Base-by-base conservation (phyloP, 2,113 vertebrate genomes). In the Psophia crepitans region DNA sequence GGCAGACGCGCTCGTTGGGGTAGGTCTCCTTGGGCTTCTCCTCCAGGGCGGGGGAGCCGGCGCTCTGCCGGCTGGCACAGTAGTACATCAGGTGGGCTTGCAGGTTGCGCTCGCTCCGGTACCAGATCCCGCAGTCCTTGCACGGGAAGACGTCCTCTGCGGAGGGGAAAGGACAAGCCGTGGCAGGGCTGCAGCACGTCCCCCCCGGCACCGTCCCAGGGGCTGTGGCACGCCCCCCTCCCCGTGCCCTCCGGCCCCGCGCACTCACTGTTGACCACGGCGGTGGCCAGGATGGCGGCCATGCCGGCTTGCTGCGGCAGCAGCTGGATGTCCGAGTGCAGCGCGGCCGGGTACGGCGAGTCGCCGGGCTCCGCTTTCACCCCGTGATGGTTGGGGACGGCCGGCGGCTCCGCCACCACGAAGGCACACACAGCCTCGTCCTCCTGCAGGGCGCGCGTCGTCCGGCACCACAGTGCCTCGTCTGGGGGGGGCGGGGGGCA, bases 111-210 rank as follows among this genome's bases (percentile, higher is more conserved):
- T 99, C 99, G 6, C 99, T 99, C 11, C 99, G 98, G 97, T 99
- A 99, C 99, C 99, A 99, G 97, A 99, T 99, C 56, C 99, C 99
- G 4, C 99, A 99, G 97, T 99, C 99, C 96, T 99, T 99, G 93
- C 99, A 99, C 0, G 99, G 99, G 87, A 99, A 99, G 80, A 99
- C 98, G 11, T 99, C 99, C 98, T 99, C 99, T 99, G 98, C 4
- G 12, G 39, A 57, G 79, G 56, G 21, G 27, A 41, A 65, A 32
- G 41, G 33, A 78, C 73, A 26, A 28, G 51, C 49, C 49, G 24
- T 51, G 63, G 49, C 30, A 24, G 7, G 73, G 46, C 6, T 3
- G 17, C 10, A 1, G 4, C 0, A 8, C 48, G 6, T 1, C 56
- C 8, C 16, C 6, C 26, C 44, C 0, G 2, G 44, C 23, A 10